Evolutionary conservation across 1,140 invertebrate genomes (phyloP), one percentile per base, ranked within the genome.

Genomic region (Laupala kohalensis): DNA sequence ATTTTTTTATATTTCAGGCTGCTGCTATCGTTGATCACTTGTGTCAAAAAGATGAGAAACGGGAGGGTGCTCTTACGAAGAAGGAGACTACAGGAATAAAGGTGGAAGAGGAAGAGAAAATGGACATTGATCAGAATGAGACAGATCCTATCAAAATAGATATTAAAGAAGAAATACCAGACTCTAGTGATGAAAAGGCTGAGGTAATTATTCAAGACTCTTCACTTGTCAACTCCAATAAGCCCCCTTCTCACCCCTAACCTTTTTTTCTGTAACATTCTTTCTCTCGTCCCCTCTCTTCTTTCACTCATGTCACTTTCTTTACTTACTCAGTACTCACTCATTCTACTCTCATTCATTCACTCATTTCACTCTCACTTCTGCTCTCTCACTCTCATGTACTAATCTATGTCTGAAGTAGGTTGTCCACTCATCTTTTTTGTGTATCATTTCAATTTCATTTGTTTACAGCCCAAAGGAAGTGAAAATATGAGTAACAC

Each of bases 1-100:
- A 66, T 13, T 64, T 53, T 53, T 4, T 13, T 13, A 53, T 15
- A 24, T 28, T 69, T 66, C 30, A 87, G 83, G 86, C 85, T 75
- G 86, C 85, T 62, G 81, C 85, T 9, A 84, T 88, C 69, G 85
- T 89, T 64, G 86, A 88, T 76, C 87, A 88, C 78, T 76, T 86
- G 13, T 85, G 84, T 74, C 67, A 68, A 29, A 71, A 75, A 76
- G 37, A 76, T 77, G 67, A 28, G 75, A 6, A 76, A 78, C 53
- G 76, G 77, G 27, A 76, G 76, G 68, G n/a, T 71, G 71, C 74
- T 9, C 79, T 80, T 27, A 81, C 12, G 77, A 79, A 80, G 76
- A 71, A 78, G 74, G 85, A 82, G 77, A 84, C 82, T 70, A 6
- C 19, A 4, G 71, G 83, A 13, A 84, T 83, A 74, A 80, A 78